These are phyloP conservation scores for Spodoptera frugiperda DNA, from an alignment of 1,140 invertebrate species.

Conservation along the genomic window DNA sequence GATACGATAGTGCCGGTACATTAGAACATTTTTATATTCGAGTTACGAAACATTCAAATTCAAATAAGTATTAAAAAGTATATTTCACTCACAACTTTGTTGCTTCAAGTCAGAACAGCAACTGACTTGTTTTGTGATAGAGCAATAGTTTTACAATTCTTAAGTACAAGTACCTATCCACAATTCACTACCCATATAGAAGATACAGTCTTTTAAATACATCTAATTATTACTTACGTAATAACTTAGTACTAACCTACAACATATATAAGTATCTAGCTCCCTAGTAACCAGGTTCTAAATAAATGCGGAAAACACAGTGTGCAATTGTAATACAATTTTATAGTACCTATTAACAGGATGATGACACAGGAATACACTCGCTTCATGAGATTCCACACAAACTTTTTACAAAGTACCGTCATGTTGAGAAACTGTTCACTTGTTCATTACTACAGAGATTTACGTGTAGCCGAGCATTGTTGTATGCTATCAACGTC, in stretches of 20 bases:
- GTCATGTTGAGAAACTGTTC: too few relatives aligned
- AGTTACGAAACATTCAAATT: slow-evolving; percentile 4
- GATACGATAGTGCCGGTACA: slow-evolving; percentile 11
- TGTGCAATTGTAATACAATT: slow-evolving; percentile 1
- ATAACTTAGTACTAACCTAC: too few relatives aligned
- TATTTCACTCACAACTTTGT: neutral
- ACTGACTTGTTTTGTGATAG: neutral
- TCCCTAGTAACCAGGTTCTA: neutral
- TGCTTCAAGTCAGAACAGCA: neutral
- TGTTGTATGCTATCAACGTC: slow-evolving; percentile 30
- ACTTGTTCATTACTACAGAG: slow-evolving; percentile 9
- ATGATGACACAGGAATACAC: slow-evolving; percentile 23
- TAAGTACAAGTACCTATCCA: too few relatives aligned
- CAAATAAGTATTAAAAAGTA: neutral
- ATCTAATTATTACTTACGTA: too few relatives aligned
- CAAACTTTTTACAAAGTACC: slow-evolving; percentile 8
- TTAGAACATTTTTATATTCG: slow-evolving; percentile 44
- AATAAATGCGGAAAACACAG: slow-evolving; percentile 12
- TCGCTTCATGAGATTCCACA: slow-evolving; percentile 24
- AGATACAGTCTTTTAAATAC: too few relatives aligned
- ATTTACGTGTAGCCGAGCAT: slow-evolving; percentile 37
- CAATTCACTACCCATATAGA: too few relatives aligned
- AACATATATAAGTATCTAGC: neutral
- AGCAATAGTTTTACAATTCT: too few relatives aligned
- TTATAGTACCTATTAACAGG: slow-evolving; percentile 20